Evolutionary conservation across 2,888 invertebrate species (phyloP).

Genomic region (Laothoe populi): DNA sequence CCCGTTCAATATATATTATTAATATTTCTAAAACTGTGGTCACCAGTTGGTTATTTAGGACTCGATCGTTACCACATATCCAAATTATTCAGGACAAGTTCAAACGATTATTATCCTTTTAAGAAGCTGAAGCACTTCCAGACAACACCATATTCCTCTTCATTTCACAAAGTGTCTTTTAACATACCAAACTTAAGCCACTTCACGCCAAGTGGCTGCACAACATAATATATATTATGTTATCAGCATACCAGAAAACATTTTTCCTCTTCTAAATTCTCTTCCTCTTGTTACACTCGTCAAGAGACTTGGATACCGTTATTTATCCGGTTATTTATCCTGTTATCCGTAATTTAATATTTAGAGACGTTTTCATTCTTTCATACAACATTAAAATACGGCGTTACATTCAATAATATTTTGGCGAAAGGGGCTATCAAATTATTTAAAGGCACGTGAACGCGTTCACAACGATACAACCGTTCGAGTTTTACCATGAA

Average conservation of each 20-base stretch:
- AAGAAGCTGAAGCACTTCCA: not conserved
- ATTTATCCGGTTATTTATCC: conserved; percentile 20
- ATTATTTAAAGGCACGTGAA: conserved; percentile 7
- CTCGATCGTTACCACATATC: no score
- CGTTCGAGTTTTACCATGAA: conserved; percentile 10
- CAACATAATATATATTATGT: conserved; percentile 13
- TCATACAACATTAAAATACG: not conserved
- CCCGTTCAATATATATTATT: no score
- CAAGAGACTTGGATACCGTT: not conserved
- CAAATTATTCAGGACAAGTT: no score
- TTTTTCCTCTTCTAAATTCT: conserved; percentile 16
- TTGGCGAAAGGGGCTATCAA: conserved; percentile 11
- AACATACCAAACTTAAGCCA: conserved; percentile 18
- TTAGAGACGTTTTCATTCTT: conserved; percentile 10
- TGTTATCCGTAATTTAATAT: conserved; percentile 10
- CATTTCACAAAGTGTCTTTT: conserved; percentile 13
- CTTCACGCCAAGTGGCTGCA: conserved; percentile 7
- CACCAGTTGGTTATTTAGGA: no score
- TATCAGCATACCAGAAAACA: conserved; percentile 9
- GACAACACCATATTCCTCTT: not conserved
- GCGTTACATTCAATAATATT: not conserved
- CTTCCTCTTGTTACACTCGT: conserved; percentile 17
- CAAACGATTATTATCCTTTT: no score
- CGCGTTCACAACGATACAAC: conserved; percentile 7
- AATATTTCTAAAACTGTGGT: no score